Evolutionary conservation across 2,888 invertebrate genomes (phyloP), one percentile per base, ranked within the genome.

Genomic region (Notodonta ziczac): DNA sequence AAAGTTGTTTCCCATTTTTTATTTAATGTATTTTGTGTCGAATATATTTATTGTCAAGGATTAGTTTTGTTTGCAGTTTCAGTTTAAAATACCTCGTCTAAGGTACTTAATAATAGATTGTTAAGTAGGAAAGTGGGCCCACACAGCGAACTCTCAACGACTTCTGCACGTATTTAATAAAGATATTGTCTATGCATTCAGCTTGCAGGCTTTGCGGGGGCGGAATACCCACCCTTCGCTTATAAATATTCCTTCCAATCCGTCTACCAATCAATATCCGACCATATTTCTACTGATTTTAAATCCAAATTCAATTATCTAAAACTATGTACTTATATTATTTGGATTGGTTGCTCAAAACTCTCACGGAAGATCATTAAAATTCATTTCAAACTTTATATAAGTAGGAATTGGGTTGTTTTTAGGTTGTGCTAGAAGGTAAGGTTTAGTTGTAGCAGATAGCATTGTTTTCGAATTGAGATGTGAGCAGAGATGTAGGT

Each of bases 401-500:
- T 0, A 0, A 2, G 4, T 51, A 56, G 5, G 0, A 0, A 9
- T 80, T 80, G 58, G 66, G 82, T 79, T 70, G 57, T 44, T 74
- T 80, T 82, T 82, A 40, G 62, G 39, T 56, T 75, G 69, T 9
- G 10, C 24, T 46, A 16, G 5, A 44, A 48, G 57, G 62, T 68
- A 60, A 5, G 0, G 50, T 63, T 57, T 42, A 6, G 24, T 77
- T 78, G 79, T 70, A 76, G 69, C 68, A 76, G 88, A 89, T 89
- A 85, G 82, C 82, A 90, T 88, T 91, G 90, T 90, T 82, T 87
- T 78, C 76, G 81, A 85, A 90, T 91, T 88, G 86, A 90, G 90
- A 90, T 90, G 88, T 88, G 86, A 81, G 61, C 13, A 13, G 68
- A 81, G 85, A 86, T 86, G 85, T 76, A 75, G 72, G 77, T 74